A percentile compares a stretch with the other conserved stretches of the same genome.
These are phyloP conservation scores for Oncorhynchus masou DNA, from an alignment of 2,113 vertebrate genomes.

Conservation along the genomic window DNA sequence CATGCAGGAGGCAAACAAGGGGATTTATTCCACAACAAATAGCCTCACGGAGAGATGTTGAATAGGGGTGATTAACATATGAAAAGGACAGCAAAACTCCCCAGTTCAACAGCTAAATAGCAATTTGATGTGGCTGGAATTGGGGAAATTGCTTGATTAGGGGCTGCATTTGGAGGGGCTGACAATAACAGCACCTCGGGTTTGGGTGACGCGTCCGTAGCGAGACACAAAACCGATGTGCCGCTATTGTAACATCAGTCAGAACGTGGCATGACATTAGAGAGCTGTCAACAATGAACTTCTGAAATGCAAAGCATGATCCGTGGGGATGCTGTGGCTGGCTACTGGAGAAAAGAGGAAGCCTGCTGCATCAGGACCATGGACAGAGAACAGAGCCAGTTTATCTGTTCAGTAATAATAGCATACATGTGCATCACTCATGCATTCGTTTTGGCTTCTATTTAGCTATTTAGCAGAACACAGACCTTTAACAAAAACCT, in stretches of 20 bases:
- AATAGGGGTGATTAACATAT: slow-evolving; percentile 87
- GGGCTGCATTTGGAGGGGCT: slow-evolving; percentile 69
- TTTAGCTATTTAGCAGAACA: too few relatives aligned
- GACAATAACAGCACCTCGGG: slow-evolving; percentile 65
- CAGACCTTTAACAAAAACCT: too few relatives aligned
- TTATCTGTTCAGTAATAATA: neutral
- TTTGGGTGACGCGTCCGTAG: slow-evolving; percentile 28
- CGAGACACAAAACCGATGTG: slow-evolving; percentile 49
- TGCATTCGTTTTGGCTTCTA: too few relatives aligned
- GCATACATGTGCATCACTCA: too few relatives aligned
- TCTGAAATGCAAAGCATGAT: slow-evolving; percentile 58
- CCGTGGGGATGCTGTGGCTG: slow-evolving; percentile 32
- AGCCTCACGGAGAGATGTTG: slow-evolving; percentile 80
- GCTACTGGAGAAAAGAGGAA: neutral
- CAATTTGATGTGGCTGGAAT: slow-evolving; percentile 86
- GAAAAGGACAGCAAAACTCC: slow-evolving; percentile 90
- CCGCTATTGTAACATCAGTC: slow-evolving; percentile 31
- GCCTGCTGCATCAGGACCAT: neutral
- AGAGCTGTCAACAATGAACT: slow-evolving; percentile 69
- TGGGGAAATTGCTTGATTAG: slow-evolving; percentile 87
- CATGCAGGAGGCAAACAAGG: slow-evolving; percentile 91
- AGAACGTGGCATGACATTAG: slow-evolving; percentile 62
- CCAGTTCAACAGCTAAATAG: slow-evolving; percentile 84
- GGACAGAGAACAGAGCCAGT: neutral
- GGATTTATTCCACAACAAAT: slow-evolving; percentile 94